Base-by-base conservation (phyloP, 2,888 invertebrate genomes). In the Amblyteles armatorius region DNA sequence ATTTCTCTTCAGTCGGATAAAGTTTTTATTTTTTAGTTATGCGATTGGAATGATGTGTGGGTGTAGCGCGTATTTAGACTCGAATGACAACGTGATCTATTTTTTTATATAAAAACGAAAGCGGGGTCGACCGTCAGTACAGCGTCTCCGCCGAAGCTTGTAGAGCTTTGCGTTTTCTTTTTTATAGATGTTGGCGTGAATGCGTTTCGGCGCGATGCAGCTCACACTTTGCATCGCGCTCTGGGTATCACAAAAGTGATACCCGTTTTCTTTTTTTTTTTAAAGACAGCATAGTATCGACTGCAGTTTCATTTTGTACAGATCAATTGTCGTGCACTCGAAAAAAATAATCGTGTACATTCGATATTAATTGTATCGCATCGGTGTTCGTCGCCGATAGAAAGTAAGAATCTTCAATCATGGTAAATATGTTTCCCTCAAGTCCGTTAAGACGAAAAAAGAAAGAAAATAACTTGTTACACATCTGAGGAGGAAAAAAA, bases 71-170 rank as follows among this genome's bases (percentile, higher is more conserved):
- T 57, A 52, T 55, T 69, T 63, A 44, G 67, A 48, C 72, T 57
- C 22, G 57, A 26, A 57, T 22, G 26, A 26, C 57, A 26, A 57
- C 22, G 57, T 71, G 65, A 69, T 79, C 69, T 79, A 77, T 81
- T 81, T 84, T 79, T 82, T 79, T 73, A 78, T 82, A 78, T 72
- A 68, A 57, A 57, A 57, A 57, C 13, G 26, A 57, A 22, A 57
- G 57, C 57, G 57, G 26, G 11, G 13, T 52, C 57, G 22, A 57
- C 13, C 22, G 13, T 57, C 22, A 57, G 22, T 26, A 26, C 26
- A 26, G 22, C 4, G 11, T 26, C 13, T 57, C 26, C 9, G 57
- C 22, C 19, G 55, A 22, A 55, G 22, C 55, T 55, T 26, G 26
- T 4, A 26, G 57, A 57, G 57, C 26, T 57, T 57, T 13, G 26